Evolutionary conservation across 1,140 invertebrate species (phyloP), one percentile per base, ranked within the genome.

Genomic region (Zaprionus camerounensis): DNA sequence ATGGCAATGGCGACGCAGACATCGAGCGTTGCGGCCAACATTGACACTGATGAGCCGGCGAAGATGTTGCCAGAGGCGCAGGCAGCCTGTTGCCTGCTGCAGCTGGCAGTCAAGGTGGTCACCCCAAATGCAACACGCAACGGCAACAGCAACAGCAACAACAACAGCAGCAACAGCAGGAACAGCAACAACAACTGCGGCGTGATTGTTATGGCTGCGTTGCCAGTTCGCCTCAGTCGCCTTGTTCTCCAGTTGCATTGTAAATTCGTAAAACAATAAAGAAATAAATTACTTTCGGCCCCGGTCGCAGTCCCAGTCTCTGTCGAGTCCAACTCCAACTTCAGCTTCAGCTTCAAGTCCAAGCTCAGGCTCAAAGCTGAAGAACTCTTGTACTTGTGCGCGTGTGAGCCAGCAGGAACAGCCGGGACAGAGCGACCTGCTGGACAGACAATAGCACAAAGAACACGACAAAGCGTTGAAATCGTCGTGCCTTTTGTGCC

Each of bases 251-350:
- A 85, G 85, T 90, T 90, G 82, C 87, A 91, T 91, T 91, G 90
- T 91, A 91, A 91, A 87, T 91, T 91, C 90, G 90, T 91, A 91
- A 91, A 91, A 91, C 90, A 91, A 91, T 91, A 91, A 91, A 91
- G 90, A 91, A 91, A 91, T 91, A 91, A 91, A 91, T 91, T 91
- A 91, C 90, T 91, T 91, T 91, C 90, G 86, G 91, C 81, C 81
- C 74, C 82, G 58, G 31, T 53, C 66, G 53, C 62, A 70, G 38
- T 71, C 20, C 4, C 58, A 62, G n/a, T 59, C 51, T 5, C 24
- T 53, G 24, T 24, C 66, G 20, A 56, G 26, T 71, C 20, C 49
- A 58, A 31, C 49, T 68, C 31, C 38, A 46, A 63, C 59, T 63
- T 44, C 58, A 26, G 24, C 2, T 22, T 22, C 20, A 24, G 5